Percentiles rank a stretch among this genome's conserved stretches.
phyloP scores from a whole-genome alignment of 2,797 vertebrate species.

The Sebastes trivittatus region DNA sequence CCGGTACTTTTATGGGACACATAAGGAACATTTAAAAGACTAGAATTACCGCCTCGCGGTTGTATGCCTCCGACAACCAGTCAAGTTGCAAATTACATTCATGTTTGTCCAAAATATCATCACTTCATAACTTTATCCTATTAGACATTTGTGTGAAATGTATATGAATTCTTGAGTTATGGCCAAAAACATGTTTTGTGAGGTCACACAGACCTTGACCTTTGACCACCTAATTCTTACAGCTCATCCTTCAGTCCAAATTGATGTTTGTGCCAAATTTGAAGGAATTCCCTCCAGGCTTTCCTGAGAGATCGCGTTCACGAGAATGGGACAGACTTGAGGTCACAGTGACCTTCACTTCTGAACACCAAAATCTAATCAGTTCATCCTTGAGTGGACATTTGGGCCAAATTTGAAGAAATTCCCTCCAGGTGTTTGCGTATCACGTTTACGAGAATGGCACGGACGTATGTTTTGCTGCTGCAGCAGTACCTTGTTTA shows the following conservation, averaged over 20 bases:
- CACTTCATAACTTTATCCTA: background rate
- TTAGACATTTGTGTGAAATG: background rate
- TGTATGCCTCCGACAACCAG: background rate
- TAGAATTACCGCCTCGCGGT: background rate
- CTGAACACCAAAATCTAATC: no score
- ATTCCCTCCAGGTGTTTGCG: no score
- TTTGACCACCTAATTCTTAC: no score
- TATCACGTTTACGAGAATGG: no score
- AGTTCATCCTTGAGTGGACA: no score
- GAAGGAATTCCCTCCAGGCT: no score
- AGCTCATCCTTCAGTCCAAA: no score
- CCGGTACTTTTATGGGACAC: background rate
- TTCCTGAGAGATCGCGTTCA: no score
- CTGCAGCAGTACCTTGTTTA: background rate
- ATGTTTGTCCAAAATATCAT: background rate
- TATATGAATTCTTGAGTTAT: background rate
- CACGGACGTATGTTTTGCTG: background rate
- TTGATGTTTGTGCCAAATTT: no score
- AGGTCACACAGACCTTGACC: no score
- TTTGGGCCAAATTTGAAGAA: no score
- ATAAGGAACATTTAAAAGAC: background rate
- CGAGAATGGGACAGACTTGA: accelerated
- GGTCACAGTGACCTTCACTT: no score
- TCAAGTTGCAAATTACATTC: background rate
- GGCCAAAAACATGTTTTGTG: background rate